These are phyloP conservation scores for Semaprochilodus insignis DNA, from an alignment of 2,797 vertebrate species.

Conservation along the genomic window DNA sequence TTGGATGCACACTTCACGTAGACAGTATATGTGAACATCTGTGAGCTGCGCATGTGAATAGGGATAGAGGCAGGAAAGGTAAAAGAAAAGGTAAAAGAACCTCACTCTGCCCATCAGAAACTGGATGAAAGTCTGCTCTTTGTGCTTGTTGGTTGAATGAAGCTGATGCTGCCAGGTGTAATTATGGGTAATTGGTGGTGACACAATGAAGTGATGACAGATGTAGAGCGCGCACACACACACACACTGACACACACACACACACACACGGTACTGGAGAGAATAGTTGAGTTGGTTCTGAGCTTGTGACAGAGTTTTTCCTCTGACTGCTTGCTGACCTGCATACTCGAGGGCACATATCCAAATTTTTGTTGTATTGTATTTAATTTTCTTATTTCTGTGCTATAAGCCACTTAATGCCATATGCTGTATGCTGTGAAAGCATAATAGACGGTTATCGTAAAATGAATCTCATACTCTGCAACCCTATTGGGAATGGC, in stretches of 20 bases:
- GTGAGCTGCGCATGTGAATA: constrained; percentile 12
- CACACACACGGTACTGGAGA: constrained; percentile 28
- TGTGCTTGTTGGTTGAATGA: constrained; percentile 69
- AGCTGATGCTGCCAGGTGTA: constrained; percentile 73
- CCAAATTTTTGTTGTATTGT: constrained; percentile 64
- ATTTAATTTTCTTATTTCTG: background rate
- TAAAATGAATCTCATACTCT: no score
- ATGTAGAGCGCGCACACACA: constrained; percentile 59
- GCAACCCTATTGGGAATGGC: no score
- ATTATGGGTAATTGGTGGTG: constrained; percentile 79
- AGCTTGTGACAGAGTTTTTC: background rate
- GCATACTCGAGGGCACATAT: constrained; percentile 58
- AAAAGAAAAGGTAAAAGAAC: constrained; percentile 41
- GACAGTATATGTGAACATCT: constrained; percentile 28
- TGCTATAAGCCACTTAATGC: no score
- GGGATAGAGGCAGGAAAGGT: background rate
- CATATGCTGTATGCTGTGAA: no score
- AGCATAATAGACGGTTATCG: no score
- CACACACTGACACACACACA: constrained; percentile 36
- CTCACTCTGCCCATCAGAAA: constrained; percentile 42
- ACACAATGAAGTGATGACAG: constrained; percentile 80
- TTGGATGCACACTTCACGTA: background rate
- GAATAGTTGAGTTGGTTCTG: background rate
- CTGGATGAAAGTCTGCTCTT: constrained; percentile 69
- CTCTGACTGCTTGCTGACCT: constrained; percentile 66